Evolutionary conservation across 2,797 vertebrate species (phyloP), one percentile per base, ranked within the genome.

Genomic region (Pangasius sanitwongsei): DNA sequence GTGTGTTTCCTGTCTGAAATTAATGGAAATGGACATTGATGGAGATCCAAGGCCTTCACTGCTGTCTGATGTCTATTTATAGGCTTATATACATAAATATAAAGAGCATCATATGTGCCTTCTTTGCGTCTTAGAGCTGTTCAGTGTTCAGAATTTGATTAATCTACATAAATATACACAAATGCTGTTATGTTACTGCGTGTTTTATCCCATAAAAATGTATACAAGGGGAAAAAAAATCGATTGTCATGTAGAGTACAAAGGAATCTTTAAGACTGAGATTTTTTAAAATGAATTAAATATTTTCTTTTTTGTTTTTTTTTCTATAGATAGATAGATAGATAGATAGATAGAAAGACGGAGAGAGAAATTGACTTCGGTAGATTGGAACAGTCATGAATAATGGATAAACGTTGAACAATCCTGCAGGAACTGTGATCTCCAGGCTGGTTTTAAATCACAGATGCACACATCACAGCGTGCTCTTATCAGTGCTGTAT

Each of bases 1-100:
- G 59, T 18, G 59, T 55, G 63, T 61, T 55, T 70, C 31, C 50
- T 86, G 63, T 63, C 41, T 75, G 48, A 69, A 50, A 34, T 86
- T 86, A 86, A 72, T 75, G 25, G 55, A 86, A 86, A 75, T 61
- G 25, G 85, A 86, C 70, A 48, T 61, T 61, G 70, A 86, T 86
- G 53, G 84, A 59, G 77, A 0, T 57, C 25, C 55, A n/a, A 23
- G 31, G 34, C 55, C 34, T 23, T 55, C 28, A 9, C 13, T 59
- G 80, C 12, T 63, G 80, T 63, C 80, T 11, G 57, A 63, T 83
- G 63, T 84, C 23, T 84, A 31, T 83, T 16, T 85, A 91, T 94
- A 93, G 93, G 93, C 92, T 93, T 92, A 93, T 93, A 91, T 89
- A 61, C 92, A 93, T 93, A 48, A 48, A 91, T 37, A 69, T 55